Percentiles rank a stretch among this genome's conserved stretches.
phyloP scores from a whole-genome alignment of 2,113 vertebrate species.

The Bothrops jararaca region DNA sequence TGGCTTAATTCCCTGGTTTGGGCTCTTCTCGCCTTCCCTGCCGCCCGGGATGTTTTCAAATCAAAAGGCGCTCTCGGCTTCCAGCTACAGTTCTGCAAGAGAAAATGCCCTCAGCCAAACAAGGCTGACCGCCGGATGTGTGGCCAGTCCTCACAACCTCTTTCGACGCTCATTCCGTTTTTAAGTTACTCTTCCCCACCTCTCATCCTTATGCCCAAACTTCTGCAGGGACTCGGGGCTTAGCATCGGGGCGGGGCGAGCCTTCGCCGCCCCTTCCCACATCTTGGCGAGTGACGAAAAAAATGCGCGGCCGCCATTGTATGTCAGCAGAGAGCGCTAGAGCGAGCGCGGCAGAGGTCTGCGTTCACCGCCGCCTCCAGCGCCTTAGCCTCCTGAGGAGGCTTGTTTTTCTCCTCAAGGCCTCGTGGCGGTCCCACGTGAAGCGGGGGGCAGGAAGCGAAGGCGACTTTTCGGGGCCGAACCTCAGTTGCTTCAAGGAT shows the following conservation, averaged over 20 bases:
- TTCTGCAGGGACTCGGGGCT: neutral
- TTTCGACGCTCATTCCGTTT: neutral
- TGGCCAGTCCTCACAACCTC: neutral
- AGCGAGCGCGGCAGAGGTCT: neutral
- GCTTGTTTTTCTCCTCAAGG: neutral
- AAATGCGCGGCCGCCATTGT: neutral
- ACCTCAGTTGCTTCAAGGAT: neutral
- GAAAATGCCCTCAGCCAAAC: neutral
- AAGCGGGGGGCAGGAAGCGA: neutral
- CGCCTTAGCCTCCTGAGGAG: neutral
- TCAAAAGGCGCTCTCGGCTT: neutral
- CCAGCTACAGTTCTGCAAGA: neutral
- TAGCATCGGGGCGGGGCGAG: neutral
- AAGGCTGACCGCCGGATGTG: too few relatives aligned
- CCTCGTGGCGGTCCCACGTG: neutral
- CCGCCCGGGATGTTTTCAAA: neutral
- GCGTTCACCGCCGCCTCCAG: neutral
- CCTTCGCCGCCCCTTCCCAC: neutral
- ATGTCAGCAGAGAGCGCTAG: neutral
- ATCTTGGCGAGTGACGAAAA: accelerated
- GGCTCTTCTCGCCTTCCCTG: neutral
- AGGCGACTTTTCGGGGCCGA: neutral
- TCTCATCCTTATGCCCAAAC: neutral
- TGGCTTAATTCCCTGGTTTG: neutral
- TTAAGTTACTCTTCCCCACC: neutral